Conservation (phyloP, 2,797 vertebrate genomes). For the Galago senegalensis region DNA sequence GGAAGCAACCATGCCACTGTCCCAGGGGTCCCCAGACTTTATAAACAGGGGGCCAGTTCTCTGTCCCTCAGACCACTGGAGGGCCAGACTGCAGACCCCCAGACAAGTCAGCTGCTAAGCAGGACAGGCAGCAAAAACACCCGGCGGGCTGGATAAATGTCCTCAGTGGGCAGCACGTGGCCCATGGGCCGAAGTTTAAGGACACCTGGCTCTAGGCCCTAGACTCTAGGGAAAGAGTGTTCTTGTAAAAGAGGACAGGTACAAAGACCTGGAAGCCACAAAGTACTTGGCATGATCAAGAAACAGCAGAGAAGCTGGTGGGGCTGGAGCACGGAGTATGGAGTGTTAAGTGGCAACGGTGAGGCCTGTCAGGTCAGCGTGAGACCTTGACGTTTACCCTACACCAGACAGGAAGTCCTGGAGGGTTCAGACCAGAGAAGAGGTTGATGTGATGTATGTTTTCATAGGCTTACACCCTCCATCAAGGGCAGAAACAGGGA, state of each 20-base stretch:
- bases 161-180: too few species aligned
- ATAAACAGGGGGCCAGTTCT: too few species aligned
- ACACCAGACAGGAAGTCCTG: background rate
- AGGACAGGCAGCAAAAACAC: too few species aligned
- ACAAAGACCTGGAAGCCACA: background rate
- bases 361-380: background rate
- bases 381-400: background rate
- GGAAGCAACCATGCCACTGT: background rate
- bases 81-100: too few species aligned
- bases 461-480: background rate
- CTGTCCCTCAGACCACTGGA: too few species aligned
- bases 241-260: background rate
- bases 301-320: background rate
- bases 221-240: background rate
- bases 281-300: background rate
- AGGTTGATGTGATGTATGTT: background rate
- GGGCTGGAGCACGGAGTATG: background rate
- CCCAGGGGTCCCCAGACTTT: background rate
- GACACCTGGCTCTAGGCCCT: too few species aligned
- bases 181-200: too few species aligned
- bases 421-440: background rate
- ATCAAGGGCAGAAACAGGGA: background rate
- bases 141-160: too few species aligned
- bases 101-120: too few species aligned
- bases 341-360: background rate